Evolutionary conservation across 2,888 invertebrate genomes (phyloP).

Genomic region (Campoletis raptor): DNA sequence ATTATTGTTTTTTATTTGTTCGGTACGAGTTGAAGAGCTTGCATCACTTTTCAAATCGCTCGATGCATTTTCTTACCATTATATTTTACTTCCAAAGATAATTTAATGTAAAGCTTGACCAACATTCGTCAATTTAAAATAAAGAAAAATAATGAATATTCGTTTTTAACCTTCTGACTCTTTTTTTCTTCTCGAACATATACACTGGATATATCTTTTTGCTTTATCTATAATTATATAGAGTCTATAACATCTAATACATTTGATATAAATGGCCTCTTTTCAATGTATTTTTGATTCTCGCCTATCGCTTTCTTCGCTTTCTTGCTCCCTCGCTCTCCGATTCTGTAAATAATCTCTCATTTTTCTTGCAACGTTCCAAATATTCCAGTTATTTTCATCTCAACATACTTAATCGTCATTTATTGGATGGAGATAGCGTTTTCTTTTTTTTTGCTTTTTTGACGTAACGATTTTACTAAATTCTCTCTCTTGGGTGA

Average conservation of each 20-base stretch:
- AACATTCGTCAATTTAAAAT: slow-evolving; percentile 3
- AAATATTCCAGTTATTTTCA: slow-evolving; percentile 24
- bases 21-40: slow-evolving; percentile 7
- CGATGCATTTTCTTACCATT: neutral
- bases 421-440: slow-evolving; percentile 65
- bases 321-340: slow-evolving; percentile 28
- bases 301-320: slow-evolving; percentile 42
- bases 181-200: slow-evolving; percentile 35
- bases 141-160: slow-evolving; percentile 26
- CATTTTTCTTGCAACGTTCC: slow-evolving; percentile 22
- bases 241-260: slow-evolving; percentile 66
- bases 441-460: slow-evolving; percentile 19
- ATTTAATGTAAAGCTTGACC: slow-evolving; percentile 16
- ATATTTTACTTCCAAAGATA: slow-evolving; percentile 12
- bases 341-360: slow-evolving; percentile 34
- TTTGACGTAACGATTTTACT: slow-evolving; percentile 51
- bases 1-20: neutral
- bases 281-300: slow-evolving; percentile 67
- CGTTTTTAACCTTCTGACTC: slow-evolving; percentile 18
- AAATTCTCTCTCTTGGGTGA: slow-evolving; percentile 59
- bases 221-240: slow-evolving; percentile 53
- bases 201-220: slow-evolving; percentile 35
- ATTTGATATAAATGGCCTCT: slow-evolving; percentile 68
- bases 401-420: slow-evolving; percentile 28
- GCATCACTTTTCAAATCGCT: slow-evolving; percentile 6